Percentiles rank a stretch among this genome's conserved stretches.
phyloP scores from a whole-genome alignment of 1,140 invertebrate species.

The Drosophila virilis region DNA sequence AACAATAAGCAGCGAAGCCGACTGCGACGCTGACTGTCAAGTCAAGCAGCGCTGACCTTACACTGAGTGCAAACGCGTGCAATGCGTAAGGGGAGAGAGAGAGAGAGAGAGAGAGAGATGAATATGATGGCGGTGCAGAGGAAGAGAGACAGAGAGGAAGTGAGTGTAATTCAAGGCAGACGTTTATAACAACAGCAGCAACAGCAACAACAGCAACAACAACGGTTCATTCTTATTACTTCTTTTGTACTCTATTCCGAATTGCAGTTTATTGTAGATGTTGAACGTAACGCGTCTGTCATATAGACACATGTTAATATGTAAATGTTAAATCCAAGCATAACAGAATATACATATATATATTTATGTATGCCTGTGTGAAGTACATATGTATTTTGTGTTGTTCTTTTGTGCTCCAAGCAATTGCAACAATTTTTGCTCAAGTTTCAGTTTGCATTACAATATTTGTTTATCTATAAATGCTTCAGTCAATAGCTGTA shows the following conservation, averaged over 20 bases:
- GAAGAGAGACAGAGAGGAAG: not conserved
- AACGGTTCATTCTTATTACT: conserved; percentile 2
- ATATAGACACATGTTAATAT: not conserved
- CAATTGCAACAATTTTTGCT: not conserved
- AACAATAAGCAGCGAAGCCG: conserved; percentile 7
- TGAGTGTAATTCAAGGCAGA: conserved; percentile 20
- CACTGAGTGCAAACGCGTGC: conserved; percentile 5
- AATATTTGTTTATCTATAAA: conserved; percentile 11
- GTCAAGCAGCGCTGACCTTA: conserved; percentile 9
- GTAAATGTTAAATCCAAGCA: not conserved
- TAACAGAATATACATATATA: not conserved
- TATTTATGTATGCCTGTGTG: too few species aligned
- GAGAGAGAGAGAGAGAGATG: conserved; percentile 13
- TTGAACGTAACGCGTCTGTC: not conserved
- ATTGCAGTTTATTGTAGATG: conserved; percentile 20
- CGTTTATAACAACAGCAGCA: not conserved
- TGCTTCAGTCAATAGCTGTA: not conserved
- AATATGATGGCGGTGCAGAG: not conserved
- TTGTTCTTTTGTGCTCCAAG: not conserved
- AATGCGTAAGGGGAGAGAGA: conserved; percentile 30
- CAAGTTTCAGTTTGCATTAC: not conserved
- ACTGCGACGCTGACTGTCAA: conserved; percentile 2
- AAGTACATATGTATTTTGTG: not conserved
- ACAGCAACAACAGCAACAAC: conserved; percentile 15
- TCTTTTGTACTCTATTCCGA: conserved; percentile 13